Evolutionary conservation across 2,888 invertebrate species (phyloP), one percentile per base, ranked within the genome.

Genomic region (Phalera bucephala): DNA sequence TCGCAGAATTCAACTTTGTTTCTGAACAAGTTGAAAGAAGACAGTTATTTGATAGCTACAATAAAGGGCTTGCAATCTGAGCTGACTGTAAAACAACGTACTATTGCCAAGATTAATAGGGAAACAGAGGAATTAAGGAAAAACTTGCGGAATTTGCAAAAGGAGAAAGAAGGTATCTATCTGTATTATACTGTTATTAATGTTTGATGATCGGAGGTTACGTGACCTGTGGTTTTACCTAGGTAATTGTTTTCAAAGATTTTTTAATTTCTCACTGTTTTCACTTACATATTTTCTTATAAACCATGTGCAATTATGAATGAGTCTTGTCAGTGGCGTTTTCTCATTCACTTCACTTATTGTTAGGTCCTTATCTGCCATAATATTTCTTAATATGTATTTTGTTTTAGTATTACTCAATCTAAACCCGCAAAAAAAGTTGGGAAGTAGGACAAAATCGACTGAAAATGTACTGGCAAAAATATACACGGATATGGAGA

Each of bases 41-140:
- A 95, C 52, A 91, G 94, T 19, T 95, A 96, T 81, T 86, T 96
- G 29, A 76, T 95, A 13, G 95, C 95, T 0, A 95, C 95, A 0
- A 94, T 96, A 56, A 92, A 95, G 43, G 95, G 95, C 1, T 81
- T 96, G 64, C 94, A 95, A 68, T 78, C 93, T 0, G 96, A 96
- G 64, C 69, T 95, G 32, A 91, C 93, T 2, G 92, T 92, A 19
- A 95, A 95, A 72, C 95, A 95, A 60, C 94, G 95, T 53, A 91
- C 92, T 1, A 91, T 95, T 43, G 87, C 91, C 20, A 94, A 94
- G 48, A 83, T 95, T 30, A 94, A 94, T 22, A 93, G 94, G 52
- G 96, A 96, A 64, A 86, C 94, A 26, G 95, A 95, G 22, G 95
- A 96, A 45, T 75, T 94, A 37, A 92, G 93, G 61, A 95, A 94